Base-by-base conservation (phyloP, 2,888 invertebrate genomes). In the Dinocampus coccinellae region DNA sequence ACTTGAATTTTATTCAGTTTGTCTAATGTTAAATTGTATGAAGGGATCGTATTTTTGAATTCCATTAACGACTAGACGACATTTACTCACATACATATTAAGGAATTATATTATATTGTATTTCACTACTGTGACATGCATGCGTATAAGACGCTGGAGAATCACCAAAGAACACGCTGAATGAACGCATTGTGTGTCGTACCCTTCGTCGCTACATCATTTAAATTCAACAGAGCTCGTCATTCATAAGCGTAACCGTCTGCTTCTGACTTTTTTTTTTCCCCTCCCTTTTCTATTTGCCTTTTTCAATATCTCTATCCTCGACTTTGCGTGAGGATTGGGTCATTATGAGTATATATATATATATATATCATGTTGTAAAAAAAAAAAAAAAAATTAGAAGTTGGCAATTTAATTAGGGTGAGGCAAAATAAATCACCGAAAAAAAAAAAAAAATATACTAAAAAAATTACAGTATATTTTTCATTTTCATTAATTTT, bases 141-240 rank as follows among this genome's bases (percentile, higher is more conserved):
- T 68, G 52, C 22, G 61, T 53, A 47, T 61, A 34, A 64, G 70
- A 73, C 70, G 70, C 72, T 72, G 72, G 76, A 75, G 77, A 77
- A 72, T 71, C 75, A 67, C 65, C 74, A 66, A 72, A 69, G 70
- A 65, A 75, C n/a, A n/a, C 75, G 70, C 73, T 84, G 84, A 84
- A 84, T 83, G 82, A 83, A 79, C 75, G 78, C 81, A 84, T 84
- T 84, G 83, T 84, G 73, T 76, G 78, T 77, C 77, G 77, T 77
- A 74, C 76, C 76, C 69, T 73, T 73, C 66, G 70, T 71, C 75
- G 78, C 77, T 68, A 66, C 69, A 75, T 78, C 79, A 80, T 81
- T 84, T 80, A 77, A 77, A 82, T 81, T 81, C 74, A 83, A 84
- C 84, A 84, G 80, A 79, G 82, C 77, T 70, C 72, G 71, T 78